phyloP scores from a whole-genome alignment of 2,797 vertebrate genomes.

The Ctenochaetus hawaiiensis region DNA sequence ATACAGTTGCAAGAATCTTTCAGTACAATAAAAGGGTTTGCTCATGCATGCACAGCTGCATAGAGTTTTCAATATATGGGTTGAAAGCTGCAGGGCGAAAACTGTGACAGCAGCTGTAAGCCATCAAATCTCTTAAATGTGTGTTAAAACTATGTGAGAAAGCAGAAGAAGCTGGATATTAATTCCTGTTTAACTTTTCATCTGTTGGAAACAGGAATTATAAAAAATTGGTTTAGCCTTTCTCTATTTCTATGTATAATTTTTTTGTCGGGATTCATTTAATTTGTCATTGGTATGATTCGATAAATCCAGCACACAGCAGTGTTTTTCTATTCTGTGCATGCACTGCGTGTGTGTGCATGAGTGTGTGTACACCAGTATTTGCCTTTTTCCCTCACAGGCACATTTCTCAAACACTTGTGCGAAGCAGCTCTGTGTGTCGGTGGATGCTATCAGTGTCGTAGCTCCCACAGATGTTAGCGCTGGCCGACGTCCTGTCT shows the following conservation, averaged over 20 bases:
- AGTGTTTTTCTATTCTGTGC: not conserved
- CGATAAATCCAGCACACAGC: no score
- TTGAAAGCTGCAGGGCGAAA: conserved; percentile 20
- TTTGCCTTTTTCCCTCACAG: conserved; percentile 1
- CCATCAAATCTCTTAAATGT: not conserved
- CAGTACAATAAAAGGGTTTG: not conserved
- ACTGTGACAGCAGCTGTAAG: not conserved
- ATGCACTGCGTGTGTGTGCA: conserved; percentile 1
- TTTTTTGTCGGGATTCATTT: no score
- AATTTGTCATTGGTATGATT: no score
- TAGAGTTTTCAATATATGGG: not conserved
- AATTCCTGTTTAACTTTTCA: no score
- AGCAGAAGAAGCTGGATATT: conserved; percentile 1
- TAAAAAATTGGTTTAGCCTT: no score
- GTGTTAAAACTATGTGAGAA: not conserved
- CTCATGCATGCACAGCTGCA: conserved; percentile 1
- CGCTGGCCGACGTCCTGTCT: conserved; percentile 48
- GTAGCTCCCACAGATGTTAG: conserved; percentile 48
- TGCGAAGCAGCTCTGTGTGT: conserved; percentile 23
- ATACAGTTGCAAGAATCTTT: conserved; percentile 12
- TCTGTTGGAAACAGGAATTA: not conserved
- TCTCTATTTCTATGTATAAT: no score
- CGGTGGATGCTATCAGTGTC: conserved; percentile 32
- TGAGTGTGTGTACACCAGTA: not conserved
- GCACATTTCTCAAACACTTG: conserved; percentile 12